Percentiles rank a stretch among this genome's conserved stretches.
phyloP scores from a whole-genome alignment of 2,113 vertebrate species.

The Erythrocebus patas region DNA sequence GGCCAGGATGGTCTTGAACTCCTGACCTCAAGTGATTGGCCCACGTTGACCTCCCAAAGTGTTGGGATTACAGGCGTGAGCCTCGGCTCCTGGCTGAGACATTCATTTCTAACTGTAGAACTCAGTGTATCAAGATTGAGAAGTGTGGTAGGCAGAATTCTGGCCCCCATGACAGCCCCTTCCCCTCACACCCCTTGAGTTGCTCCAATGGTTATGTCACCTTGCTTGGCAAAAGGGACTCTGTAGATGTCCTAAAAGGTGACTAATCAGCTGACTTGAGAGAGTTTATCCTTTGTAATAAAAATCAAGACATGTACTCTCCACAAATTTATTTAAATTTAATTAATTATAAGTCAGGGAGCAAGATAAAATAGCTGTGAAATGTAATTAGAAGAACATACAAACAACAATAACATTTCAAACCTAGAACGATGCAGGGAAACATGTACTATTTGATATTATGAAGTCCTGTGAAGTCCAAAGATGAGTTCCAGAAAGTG shows the following conservation, averaged over 20 bases:
- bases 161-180: neutral
- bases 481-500: neutral
- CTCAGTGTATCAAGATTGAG: neutral
- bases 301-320: neutral
- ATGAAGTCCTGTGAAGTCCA: no score
- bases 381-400: neutral
- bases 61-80: no score
- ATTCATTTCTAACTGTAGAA: neutral
- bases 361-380: neutral
- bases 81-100: no score
- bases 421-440: neutral
- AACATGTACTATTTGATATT: neutral
- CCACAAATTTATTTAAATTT: neutral
- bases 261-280: neutral
- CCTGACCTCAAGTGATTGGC: no score
- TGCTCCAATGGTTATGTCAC: neutral
- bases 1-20: no score
- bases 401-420: neutral
- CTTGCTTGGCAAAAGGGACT: neutral
- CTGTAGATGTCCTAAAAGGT: neutral
- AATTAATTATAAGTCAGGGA: neutral
- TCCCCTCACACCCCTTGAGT: neutral
- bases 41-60: no score
- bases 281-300: neutral
- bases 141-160: neutral